Evolutionary conservation across 1,140 invertebrate species (phyloP), one percentile per base, ranked within the genome.

Genomic region (Micrasema longulum): DNA sequence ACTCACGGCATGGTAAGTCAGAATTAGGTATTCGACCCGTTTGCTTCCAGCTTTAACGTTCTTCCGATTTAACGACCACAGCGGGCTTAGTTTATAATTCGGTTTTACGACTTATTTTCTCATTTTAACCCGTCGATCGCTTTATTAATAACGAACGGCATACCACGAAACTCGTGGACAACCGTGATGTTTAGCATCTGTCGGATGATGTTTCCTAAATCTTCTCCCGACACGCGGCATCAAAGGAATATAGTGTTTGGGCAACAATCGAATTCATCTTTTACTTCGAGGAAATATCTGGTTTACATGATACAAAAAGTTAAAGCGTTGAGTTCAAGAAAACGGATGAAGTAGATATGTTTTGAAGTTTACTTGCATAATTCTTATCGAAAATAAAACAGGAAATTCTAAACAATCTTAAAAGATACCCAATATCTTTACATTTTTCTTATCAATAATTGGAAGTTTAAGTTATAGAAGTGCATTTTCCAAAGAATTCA

Each of bases 1-100:
- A 55, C 12, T 55, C 2, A 12, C 14, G 12, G 20, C 11, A 26
- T 5, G 23, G 52, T 16, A 14, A 22, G 47, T 35, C n/a, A 22
- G n/a, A 55, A 31, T 14, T 20, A 55, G 52, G 52, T 14, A 36
- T 55, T 55, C 26, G 52, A 55, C 55, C 55, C 55, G 55, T 60
- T 60, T 16, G 26, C 41, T 47, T 14, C 26, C 11, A 18, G 41
- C n/a, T 47, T 47, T 63, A 64, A 47, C 23, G 43, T 62, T 64
- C 60, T 64, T 23, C 23, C 14, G 11, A 41, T 47, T 64, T 47
- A 64, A 64, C 43, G 60, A 64, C 60, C 60, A 5, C 55, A 18
- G 38, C 38, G 20, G n/a, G 60, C 26, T 45, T n/a, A 64, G 60
- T 64, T 64, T 64, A 64, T 64, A 64, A 64, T 64, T 64, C 60